Evolutionary conservation across 2,797 vertebrate genomes (phyloP).

Genomic region (Hypotaenidia philippensis): DNA sequence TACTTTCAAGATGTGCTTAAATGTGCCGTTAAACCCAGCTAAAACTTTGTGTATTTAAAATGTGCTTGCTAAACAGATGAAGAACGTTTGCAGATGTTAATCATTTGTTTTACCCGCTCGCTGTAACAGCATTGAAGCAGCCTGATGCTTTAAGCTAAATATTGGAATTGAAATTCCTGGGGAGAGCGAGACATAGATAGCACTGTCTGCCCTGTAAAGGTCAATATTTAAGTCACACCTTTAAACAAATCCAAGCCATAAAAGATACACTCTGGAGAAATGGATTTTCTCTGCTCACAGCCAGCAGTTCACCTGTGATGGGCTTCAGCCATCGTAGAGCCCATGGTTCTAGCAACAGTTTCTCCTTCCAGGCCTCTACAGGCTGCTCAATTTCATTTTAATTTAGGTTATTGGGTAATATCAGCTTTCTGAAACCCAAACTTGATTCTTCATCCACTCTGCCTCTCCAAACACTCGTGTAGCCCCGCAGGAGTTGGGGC

Average conservation of each 20-base stretch:
- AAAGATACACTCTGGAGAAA: neutral
- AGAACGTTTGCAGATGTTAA: neutral
- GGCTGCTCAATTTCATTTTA: neutral
- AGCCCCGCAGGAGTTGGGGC: neutral
- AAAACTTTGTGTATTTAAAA: neutral
- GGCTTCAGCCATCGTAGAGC: neutral
- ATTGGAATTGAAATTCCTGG: neutral
- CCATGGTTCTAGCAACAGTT: rapidly evolving
- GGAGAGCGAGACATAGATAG: neutral
- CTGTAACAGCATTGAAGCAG: neutral
- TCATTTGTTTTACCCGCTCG: neutral
- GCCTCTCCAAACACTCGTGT: neutral
- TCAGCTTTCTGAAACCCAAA: neutral
- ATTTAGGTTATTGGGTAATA: neutral
- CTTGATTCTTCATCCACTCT: neutral
- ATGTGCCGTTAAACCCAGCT: neutral
- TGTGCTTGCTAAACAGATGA: neutral
- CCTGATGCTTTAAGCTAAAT: neutral
- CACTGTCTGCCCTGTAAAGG: neutral
- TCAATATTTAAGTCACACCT: neutral
- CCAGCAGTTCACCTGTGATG: neutral
- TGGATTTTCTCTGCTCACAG: neutral
- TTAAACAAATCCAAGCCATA: neutral
- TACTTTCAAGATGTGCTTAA: neutral
- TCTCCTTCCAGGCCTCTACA: neutral